phyloP scores from a whole-genome alignment of 2,888 invertebrate genomes.

The Leptothorax acervorum region DNA sequence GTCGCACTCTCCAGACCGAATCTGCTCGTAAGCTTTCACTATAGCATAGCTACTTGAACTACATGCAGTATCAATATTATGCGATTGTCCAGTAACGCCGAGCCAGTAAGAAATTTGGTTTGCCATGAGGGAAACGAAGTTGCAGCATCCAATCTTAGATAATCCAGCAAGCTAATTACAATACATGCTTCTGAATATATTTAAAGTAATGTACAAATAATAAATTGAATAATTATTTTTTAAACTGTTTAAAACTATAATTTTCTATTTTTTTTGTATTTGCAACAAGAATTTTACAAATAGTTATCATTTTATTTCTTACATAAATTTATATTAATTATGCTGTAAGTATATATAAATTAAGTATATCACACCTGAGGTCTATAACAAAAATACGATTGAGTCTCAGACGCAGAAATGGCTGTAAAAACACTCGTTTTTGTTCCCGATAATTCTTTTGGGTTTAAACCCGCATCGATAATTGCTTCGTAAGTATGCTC shows the following conservation, averaged over 20 bases:
- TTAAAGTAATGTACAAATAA: too few relatives aligned
- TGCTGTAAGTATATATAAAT: neutral
- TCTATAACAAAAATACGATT: conserved; percentile 89
- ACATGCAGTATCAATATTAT: conserved; percentile 4
- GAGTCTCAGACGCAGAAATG: conserved; percentile 88
- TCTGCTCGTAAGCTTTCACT: neutral
- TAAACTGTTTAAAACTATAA: too few relatives aligned
- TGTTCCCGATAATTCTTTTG: conserved; percentile 88
- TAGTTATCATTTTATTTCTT: too few relatives aligned
- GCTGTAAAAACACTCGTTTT: conserved; percentile 92
- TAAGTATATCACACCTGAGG: conserved; percentile 86
- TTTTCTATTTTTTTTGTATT: too few relatives aligned
- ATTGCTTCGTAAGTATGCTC: conserved; percentile 88
- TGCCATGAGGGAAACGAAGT: conserved; percentile 94
- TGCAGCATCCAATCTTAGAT: conserved; percentile 87
- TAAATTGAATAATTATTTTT: too few relatives aligned
- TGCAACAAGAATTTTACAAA: too few relatives aligned
- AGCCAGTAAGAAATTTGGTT: conserved; percentile 95
- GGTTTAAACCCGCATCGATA: conserved; percentile 87
- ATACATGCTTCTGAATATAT: too few relatives aligned
- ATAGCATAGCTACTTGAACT: conserved; percentile 60
- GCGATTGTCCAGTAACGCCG: conserved; percentile 81
- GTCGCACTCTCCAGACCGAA: neutral
- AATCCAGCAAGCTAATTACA: conserved; percentile 92
- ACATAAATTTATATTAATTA: too few relatives aligned